Evolutionary conservation across 2,888 invertebrate genomes (phyloP).

Genomic region (Piscicola geometra): DNA sequence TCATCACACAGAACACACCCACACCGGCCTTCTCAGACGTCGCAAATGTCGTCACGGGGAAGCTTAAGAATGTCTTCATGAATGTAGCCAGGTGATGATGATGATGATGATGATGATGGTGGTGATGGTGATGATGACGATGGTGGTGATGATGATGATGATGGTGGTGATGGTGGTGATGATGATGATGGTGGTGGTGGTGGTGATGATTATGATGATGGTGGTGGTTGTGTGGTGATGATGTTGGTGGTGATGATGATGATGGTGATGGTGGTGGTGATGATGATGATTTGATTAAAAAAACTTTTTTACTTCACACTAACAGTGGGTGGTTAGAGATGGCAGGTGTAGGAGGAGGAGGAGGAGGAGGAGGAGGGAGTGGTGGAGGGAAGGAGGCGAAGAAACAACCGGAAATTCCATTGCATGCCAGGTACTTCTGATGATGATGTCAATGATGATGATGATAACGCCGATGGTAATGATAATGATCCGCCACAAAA

Average conservation of each 20-base stretch:
- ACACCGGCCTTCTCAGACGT: not conserved
- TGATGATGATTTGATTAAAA: too few relatives aligned
- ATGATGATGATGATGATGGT: constrained; percentile 16
- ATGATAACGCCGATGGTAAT: too few relatives aligned
- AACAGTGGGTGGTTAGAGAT: too few relatives aligned
- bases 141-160: constrained; percentile 20
- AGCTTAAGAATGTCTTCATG: not conserved
- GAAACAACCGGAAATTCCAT: constrained; percentile 8
- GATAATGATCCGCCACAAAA: too few relatives aligned
- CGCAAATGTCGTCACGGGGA: too few relatives aligned
- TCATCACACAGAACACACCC: not conserved
- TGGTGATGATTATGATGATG: too few relatives aligned
- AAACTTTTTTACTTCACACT: too few relatives aligned
- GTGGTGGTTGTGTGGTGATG: too few relatives aligned
- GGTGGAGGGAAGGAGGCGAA: not conserved
- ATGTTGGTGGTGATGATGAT: not conserved
- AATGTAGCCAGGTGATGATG: not conserved
- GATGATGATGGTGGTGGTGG: not conserved
- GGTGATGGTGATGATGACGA: constrained; percentile 15
- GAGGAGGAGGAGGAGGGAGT: not conserved
- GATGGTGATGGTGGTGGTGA: not conserved
- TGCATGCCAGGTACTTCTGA: constrained; percentile 9
- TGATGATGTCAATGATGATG: too few relatives aligned
- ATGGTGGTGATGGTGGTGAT: constrained; percentile 21
- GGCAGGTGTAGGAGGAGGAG: too few relatives aligned